Evolutionary conservation across 2,888 invertebrate species (phyloP), one percentile per base, ranked within the genome.

Genomic region (Odontothrips loti): DNA sequence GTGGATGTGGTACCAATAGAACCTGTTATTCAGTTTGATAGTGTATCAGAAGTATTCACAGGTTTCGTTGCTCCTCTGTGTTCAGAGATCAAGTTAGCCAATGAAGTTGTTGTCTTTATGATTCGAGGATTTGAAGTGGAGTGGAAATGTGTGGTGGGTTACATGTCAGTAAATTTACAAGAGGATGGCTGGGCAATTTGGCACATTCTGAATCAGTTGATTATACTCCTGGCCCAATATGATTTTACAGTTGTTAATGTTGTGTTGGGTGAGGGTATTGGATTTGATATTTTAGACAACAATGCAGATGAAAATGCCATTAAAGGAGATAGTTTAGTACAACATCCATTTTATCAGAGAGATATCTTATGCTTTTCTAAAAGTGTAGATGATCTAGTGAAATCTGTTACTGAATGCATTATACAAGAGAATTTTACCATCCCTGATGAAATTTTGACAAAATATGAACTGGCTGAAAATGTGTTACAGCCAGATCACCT

Each of bases 181-280:
- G 68, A 75, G 9, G 68, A 75, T 27, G 68, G 68, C 10, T 75
- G 68, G 68, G 68, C 68, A 27, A 12, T 75, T 27, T 75, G 68
- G 68, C 68, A 75, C 23, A 27, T 75, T 75, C 23, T 75, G 23
- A 75, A 75, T 75, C 68, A 75, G 68, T 23, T 75, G 27, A 27
- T 75, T 23, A 12, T 75, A 75, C 27, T 75, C 23, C 9, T 75
- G 1, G 68, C 68, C 27, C 68, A 75, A 12, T 75, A 75, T 75
- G 68, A 75, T 12, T 75, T 75, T 27, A 75, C 68, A 11, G 68
- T 75, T 27, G 68, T 75, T 75, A 75, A 75, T 23, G 68, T 75
- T 12, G 68, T 75, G 68, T 27, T 75, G 6, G 68, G 68, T 23
- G 68, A 75, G 12, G 68, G 68, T 75, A 23, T n/a, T 75, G 68